phyloP scores from a whole-genome alignment of 2,797 vertebrate genomes.

The Channa striata region DNA sequence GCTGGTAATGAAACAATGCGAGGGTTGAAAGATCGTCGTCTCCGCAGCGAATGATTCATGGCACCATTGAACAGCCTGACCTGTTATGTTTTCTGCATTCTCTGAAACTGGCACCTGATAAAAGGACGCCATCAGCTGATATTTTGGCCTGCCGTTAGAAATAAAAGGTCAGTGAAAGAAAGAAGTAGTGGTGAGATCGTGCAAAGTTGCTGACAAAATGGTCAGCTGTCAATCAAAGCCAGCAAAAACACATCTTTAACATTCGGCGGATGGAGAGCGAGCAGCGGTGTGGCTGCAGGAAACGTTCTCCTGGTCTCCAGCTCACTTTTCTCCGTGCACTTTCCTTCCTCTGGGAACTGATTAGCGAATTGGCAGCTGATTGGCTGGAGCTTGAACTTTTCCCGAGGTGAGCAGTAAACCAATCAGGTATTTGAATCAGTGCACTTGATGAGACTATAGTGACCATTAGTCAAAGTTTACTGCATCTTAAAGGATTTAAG shows the following conservation, averaged over 20 bases:
- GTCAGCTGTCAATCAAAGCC: slow-evolving; percentile 65
- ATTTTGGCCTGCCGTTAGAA: slow-evolving; percentile 47
- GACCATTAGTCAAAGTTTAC: slow-evolving; percentile 30
- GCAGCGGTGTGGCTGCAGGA: slow-evolving; percentile 39
- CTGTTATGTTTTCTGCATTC: slow-evolving; percentile 66
- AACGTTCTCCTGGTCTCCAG: slow-evolving; percentile 31
- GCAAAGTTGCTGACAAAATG: slow-evolving; percentile 54
- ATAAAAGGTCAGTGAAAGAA: slow-evolving; percentile 55
- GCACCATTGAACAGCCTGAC: slow-evolving; percentile 53
- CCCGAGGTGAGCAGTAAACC: slow-evolving; percentile 41
- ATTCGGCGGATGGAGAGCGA: slow-evolving; percentile 26
- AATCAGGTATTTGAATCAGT: slow-evolving; percentile 45
- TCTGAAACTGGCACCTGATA: slow-evolving; percentile 59
- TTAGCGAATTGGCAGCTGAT: slow-evolving; percentile 53
- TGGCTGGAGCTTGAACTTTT: slow-evolving; percentile 44
- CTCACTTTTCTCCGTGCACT: slow-evolving; percentile 53
- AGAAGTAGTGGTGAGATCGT: slow-evolving; percentile 30
- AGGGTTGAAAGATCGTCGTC: slow-evolving; percentile 64
- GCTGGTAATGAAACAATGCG: slow-evolving; percentile 77
- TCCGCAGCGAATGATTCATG: slow-evolving; percentile 66
- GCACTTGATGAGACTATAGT: slow-evolving; percentile 7
- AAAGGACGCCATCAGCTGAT: slow-evolving; percentile 60
- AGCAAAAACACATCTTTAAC: slow-evolving; percentile 66
- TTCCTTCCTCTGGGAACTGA: slow-evolving; percentile 52
- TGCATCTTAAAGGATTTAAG: background rate